Evolutionary conservation across 1,140 invertebrate genomes (phyloP).

Genomic region (Scaptomyza montana): DNA sequence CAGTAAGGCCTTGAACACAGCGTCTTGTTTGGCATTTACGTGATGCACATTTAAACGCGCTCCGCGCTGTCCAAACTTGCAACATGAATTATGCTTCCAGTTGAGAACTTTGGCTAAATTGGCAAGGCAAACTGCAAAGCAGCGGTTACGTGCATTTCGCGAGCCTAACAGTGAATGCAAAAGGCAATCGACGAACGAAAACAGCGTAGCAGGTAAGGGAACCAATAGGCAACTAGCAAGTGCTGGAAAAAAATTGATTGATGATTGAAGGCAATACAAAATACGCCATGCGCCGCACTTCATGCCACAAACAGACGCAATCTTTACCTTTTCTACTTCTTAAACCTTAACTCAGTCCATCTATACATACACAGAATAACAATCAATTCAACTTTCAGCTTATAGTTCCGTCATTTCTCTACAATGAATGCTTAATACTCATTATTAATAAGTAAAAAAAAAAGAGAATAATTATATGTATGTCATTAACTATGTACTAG

Average conservation of each 20-base stretch:
- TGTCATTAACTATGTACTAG: no score
- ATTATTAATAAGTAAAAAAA: no score
- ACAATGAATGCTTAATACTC: no score
- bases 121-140: slow-evolving; percentile 62
- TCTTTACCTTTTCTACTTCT: background rate
- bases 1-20: slow-evolving; percentile 34
- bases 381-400: no score
- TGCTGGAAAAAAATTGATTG: slow-evolving; percentile 76
- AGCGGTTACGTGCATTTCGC: slow-evolving; percentile 61
- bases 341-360: no score
- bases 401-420: no score
- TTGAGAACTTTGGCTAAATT: slow-evolving; percentile 70
- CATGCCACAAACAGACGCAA: slow-evolving; percentile 23
- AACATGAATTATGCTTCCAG: slow-evolving; percentile 74
- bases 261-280: slow-evolving; percentile 69
- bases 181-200: slow-evolving; percentile 27
- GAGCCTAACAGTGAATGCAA: slow-evolving; percentile 68
- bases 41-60: slow-evolving; percentile 75
- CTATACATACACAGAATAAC: no score
- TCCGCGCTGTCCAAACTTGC: slow-evolving; percentile 47
- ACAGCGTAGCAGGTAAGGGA: background rate
- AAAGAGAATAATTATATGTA: no score
- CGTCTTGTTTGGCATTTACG: slow-evolving; percentile 75
- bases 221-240: slow-evolving; percentile 42
- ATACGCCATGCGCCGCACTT: slow-evolving; percentile 46